phyloP scores from a whole-genome alignment of 1,140 invertebrate species.

The Lordiphosa mommai region DNA sequence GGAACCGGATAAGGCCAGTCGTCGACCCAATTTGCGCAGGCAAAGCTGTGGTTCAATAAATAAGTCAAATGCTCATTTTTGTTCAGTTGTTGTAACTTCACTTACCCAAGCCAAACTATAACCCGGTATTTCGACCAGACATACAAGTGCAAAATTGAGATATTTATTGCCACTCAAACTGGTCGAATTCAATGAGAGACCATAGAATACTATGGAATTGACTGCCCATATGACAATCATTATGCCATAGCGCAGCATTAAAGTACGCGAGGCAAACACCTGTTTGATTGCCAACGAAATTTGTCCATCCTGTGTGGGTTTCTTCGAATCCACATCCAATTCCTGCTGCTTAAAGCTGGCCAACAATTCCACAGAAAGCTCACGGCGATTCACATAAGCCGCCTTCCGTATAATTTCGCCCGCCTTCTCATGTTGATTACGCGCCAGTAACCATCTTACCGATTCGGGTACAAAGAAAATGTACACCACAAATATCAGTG shows the following conservation, averaged over 20 bases:
- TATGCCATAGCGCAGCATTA: constrained; percentile 80
- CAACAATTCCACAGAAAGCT: constrained; percentile 80
- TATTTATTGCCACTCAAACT: constrained; percentile 85
- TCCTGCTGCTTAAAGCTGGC: constrained; percentile 62
- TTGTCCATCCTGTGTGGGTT: constrained; percentile 27
- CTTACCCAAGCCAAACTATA: constrained; percentile 80
- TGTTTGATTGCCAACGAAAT: constrained; percentile 77
- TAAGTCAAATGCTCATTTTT: too few species aligned
- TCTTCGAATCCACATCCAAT: constrained; percentile 13
- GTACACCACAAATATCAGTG: constrained; percentile 82
- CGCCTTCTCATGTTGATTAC: constrained; percentile 81
- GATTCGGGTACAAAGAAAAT: constrained; percentile 85
- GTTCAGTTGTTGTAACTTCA: not conserved
- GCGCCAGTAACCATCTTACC: constrained; percentile 83
- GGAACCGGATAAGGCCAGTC: constrained; percentile 80
- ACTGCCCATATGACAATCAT: constrained; percentile 83
- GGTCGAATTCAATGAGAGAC: constrained; percentile 85
- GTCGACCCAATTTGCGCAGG: constrained; percentile 81
- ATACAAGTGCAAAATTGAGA: constrained; percentile 82
- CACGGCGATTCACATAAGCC: constrained; percentile 81
- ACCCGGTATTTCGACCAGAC: constrained; percentile 83
- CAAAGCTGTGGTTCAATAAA: too few species aligned
- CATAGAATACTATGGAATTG: constrained; percentile 87
- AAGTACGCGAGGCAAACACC: constrained; percentile 80
- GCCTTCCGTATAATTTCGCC: constrained; percentile 81